Base-by-base conservation (phyloP, 2,888 invertebrate species). In the Oscheius sp. region DNA sequence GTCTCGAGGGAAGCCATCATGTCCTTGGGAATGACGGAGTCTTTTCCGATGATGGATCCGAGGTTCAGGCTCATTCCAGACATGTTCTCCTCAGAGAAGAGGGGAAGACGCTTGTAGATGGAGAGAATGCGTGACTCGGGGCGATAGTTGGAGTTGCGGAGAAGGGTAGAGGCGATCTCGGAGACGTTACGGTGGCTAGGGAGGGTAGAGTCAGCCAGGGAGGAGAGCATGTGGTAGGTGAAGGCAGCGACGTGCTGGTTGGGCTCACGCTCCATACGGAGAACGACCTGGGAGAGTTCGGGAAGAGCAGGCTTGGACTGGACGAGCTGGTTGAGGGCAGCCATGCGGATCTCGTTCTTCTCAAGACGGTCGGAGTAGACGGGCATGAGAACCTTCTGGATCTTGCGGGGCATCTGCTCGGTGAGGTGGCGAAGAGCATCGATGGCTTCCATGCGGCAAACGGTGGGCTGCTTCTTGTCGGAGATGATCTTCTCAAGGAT, bases 401-500 rank as follows among this genome's bases (percentile, higher is more conserved):
- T 71, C 75, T 79, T 79, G 76, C 76, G 77, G 73, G 80, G 80
- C 80, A 80, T 79, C 60, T 70, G 50, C 32, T 78, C 76, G 58
- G 62, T 70, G 66, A 70, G 76, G 48, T 75, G 85, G 63, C 87
- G 83, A 68, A 88, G 80, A 37, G 87, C 84, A 62, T 84, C 81
- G 75, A 87, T 79, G 75, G 88, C 87, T 70, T 84, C 78, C 62
- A 76, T 75, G 72, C 86, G 84, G 68, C 85, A 80, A 53, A 82
- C 60, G 60, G 79, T 81, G 74, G 78, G 73, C 63, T 85, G 76
- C 29, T 70, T 63, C 58, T 70, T 72, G 79, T 86, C 81, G 33
- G 73, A 42, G 76, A 87, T 85, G 81, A 88, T 85, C 74, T 85
- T 83, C 77, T 86, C 84, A 74, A 88, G 79, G 66, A 83, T 74